phyloP scores from a whole-genome alignment of 1,140 invertebrate genomes.

The Venustaconcha ellipsiformis region DNA sequence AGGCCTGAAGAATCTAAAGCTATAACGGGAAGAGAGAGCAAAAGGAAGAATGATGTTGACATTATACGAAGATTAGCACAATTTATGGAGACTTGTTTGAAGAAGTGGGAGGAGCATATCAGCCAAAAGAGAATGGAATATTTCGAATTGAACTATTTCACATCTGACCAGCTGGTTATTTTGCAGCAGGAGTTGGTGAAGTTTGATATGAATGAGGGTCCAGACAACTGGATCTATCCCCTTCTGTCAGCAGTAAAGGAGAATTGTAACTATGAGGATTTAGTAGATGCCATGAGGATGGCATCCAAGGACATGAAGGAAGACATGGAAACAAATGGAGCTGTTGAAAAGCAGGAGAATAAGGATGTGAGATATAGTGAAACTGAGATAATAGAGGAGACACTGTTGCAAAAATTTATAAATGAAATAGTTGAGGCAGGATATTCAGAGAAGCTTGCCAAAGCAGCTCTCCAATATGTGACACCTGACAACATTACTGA shows the following conservation, averaged over 20 bases:
- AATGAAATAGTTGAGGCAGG: too few species aligned
- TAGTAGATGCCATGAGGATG: too few species aligned
- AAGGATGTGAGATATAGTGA: too few species aligned
- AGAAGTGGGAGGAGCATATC: slow-evolving; percentile 57
- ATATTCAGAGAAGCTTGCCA: too few species aligned
- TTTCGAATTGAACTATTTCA: slow-evolving; percentile 57
- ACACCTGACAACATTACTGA: too few species aligned
- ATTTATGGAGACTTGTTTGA: slow-evolving; percentile 57
- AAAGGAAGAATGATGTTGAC: slow-evolving; percentile 1
- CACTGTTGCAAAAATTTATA: too few species aligned
- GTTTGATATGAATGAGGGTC: slow-evolving; percentile 24
- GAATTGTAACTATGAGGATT: slow-evolving; percentile 28
- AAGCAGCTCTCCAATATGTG: too few species aligned
- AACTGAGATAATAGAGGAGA: too few species aligned
- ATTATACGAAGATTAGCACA: slow-evolving; percentile 44
- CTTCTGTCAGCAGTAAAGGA: slow-evolving; percentile 46
- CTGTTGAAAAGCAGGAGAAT: too few species aligned
- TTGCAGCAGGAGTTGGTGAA: slow-evolving; percentile 55
- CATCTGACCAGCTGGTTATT: slow-evolving; percentile 59
- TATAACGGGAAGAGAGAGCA: too few species aligned
- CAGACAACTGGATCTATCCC: slow-evolving; percentile 40
- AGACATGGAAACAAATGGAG: too few species aligned
- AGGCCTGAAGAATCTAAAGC: not conserved
- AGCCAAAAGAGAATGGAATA: slow-evolving; percentile 47
- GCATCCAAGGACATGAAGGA: too few species aligned